Conservation (phyloP, 2,888 invertebrate species). For the Pinctada fucata region DNA sequence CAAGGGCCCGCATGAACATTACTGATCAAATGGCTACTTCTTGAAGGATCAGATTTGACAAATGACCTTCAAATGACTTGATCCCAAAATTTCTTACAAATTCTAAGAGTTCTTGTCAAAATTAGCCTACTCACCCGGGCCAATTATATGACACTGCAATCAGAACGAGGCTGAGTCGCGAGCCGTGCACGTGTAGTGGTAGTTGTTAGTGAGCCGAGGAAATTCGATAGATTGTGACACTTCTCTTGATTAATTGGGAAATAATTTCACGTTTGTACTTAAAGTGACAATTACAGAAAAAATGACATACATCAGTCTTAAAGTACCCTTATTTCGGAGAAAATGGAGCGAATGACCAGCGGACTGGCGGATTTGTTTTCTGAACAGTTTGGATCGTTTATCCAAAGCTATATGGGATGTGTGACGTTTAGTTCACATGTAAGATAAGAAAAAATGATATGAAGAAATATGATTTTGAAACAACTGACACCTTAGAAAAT, state of each 20-base stretch:
- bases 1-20: background rate
- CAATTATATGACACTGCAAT: background rate
- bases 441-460: too few relatives aligned
- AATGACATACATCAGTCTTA: background rate
- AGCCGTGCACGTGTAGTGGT: background rate
- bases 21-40: background rate
- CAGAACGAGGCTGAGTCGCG: background rate
- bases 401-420: too few relatives aligned
- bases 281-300: background rate
- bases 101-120: conserved; percentile 1
- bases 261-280: conserved; percentile 2
- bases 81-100: background rate
- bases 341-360: background rate
- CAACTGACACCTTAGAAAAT: too few relatives aligned
- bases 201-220: background rate
- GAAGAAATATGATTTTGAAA: too few relatives aligned
- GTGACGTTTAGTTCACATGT: too few relatives aligned
- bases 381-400: too few relatives aligned
- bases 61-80: conserved; percentile 2
- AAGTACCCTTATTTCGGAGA: conserved; percentile 1
- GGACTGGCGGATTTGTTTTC: too few relatives aligned
- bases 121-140: background rate
- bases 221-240: background rate
- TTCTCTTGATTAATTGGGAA: background rate
- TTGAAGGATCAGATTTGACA: background rate